phyloP scores from a whole-genome alignment of 2,888 invertebrate genomes.

The Linnaemya tessellans region DNA sequence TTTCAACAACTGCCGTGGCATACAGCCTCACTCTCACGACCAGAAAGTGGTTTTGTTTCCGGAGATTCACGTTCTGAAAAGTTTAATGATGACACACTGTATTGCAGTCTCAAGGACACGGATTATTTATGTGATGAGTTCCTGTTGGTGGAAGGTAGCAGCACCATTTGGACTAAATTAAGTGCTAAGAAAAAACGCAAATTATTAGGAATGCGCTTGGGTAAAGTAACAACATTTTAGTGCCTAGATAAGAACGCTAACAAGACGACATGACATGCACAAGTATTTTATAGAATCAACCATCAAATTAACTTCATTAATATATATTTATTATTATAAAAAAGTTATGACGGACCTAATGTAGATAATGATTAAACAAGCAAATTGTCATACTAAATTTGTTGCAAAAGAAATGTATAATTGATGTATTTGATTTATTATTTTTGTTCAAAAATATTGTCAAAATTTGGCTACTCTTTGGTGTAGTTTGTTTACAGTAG shows the following conservation, averaged over 20 bases:
- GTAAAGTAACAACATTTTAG: constrained; percentile 89
- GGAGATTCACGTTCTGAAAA: constrained; percentile 86
- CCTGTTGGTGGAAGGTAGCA: constrained; percentile 87
- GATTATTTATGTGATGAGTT: constrained; percentile 85
- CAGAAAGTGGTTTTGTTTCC: constrained; percentile 91
- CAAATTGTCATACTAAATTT: no score
- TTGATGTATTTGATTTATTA: no score
- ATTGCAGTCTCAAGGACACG: constrained; percentile 80
- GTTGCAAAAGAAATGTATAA: no score
- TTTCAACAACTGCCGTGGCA: constrained; percentile 87
- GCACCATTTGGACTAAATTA: constrained; percentile 87
- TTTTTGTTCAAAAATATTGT: no score
- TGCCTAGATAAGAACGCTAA: neutral
- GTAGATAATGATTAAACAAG: neutral
- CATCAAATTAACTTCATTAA: constrained; percentile 1
- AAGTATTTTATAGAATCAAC: constrained; percentile 46
- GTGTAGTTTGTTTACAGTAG: no score
- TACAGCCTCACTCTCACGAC: constrained; percentile 87
- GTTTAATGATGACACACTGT: constrained; percentile 84
- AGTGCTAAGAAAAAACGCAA: constrained; percentile 89
- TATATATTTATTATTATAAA: no score
- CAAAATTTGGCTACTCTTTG: no score
- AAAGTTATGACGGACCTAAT: neutral
- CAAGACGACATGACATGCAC: neutral
- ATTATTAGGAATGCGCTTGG: constrained; percentile 87